Percentiles rank a stretch among this genome's conserved stretches.
phyloP scores from a whole-genome alignment of 2,113 vertebrate species.

The Rostratula benghalensis region DNA sequence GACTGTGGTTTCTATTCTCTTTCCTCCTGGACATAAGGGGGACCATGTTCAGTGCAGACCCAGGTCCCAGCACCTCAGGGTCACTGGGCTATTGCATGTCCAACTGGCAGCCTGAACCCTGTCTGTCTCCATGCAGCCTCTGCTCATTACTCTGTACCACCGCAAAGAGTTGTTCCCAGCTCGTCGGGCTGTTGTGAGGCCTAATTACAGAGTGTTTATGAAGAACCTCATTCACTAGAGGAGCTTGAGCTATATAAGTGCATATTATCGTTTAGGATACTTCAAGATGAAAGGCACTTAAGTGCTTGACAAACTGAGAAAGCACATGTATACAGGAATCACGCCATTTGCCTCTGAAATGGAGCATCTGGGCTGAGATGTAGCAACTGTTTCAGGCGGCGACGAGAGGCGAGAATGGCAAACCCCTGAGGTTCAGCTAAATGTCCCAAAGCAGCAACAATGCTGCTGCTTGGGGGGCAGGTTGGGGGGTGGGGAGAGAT shows the following conservation, averaged over 20 bases:
- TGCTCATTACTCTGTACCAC: not conserved
- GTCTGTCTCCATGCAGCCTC: not conserved
- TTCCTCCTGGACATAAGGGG: not conserved
- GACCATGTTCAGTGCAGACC: rapidly evolving
- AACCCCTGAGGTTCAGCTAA: not conserved
- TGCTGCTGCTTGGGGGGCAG: rapidly evolving
- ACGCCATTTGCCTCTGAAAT: not conserved
- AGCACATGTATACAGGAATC: conserved; percentile 42
- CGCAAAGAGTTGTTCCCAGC: not conserved
- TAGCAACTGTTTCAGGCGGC: not conserved
- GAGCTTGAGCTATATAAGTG: conserved; percentile 54
- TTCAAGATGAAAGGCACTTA: conserved; percentile 69
- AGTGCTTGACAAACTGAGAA: conserved; percentile 60
- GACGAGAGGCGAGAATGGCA: rapidly evolving
- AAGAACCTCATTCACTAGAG: conserved; percentile 58
- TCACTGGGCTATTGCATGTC: not conserved
- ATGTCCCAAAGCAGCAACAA: not conserved
- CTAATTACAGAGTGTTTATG: conserved; percentile 54
- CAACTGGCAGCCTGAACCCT: not conserved
- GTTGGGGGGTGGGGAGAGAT: rapidly evolving
- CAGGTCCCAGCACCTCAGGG: rapidly evolving
- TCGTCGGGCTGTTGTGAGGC: not conserved
- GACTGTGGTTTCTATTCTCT: not conserved
- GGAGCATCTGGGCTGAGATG: conserved; percentile 46
- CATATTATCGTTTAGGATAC: conserved; percentile 57